Base-by-base conservation (phyloP, 2,113 vertebrate genomes). In the Grantiella picta region DNA sequence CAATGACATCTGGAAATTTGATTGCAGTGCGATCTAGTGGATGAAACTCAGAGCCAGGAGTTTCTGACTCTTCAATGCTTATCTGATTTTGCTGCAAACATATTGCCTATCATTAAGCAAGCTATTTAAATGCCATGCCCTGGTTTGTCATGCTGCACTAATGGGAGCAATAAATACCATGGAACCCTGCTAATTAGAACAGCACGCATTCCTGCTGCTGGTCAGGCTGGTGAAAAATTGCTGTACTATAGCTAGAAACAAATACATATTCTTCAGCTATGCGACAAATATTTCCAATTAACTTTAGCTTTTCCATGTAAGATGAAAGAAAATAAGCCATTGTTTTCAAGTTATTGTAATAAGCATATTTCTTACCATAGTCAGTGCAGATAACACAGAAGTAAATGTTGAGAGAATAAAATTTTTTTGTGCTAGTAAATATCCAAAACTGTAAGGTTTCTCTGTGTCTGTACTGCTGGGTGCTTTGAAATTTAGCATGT, bases 121-220 rank as follows among this genome's bases (percentile, higher is more conserved):
- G n/a, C 53, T 75, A 75, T 78, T 89, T 84, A 94, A 79, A 68
- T 53, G 57, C 25, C 52, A 56, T 92, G 86, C 16, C 80, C 60
- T 81, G 76, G 33, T 63, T 89, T 91, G 44, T 57, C 73, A 38
- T 89, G 86, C 70, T 87, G 73, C 49, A 75, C 75, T 87, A 91
- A 82, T 85, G 53, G 70, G 49, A 91, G 21, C n/a, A 72, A 85
- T 82, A 91, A 94, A 84, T 86, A 80, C 61, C n/a, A 60, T 33
- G 49, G 31, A 90, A 88, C 24, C 5, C 57, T 33, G 12, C 47
- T 95, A 92, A 91, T 93, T 68, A 88, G 53, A 91, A 45, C 36
- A 81, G 20, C 0, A 10, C 0, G 0, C 49, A 42, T 29, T 68
- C 53, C 50, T 4, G 7, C 40, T 64, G 82, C 66, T 61, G 45